Base-by-base conservation (phyloP, 2,113 vertebrate species). In the Poicephalus meyeri region DNA sequence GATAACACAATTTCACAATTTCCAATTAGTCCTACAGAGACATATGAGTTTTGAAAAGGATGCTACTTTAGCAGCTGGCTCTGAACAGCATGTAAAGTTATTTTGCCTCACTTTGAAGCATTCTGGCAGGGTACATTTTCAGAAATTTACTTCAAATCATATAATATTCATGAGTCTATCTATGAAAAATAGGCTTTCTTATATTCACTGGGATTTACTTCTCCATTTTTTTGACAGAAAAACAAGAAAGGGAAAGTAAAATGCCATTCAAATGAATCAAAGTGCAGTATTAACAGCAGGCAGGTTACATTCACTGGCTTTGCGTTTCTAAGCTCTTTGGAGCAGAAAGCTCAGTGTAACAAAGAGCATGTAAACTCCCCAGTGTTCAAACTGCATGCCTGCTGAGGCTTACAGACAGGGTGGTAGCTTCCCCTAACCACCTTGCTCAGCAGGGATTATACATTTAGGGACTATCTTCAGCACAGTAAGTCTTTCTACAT, bases 401-500 rank as follows among this genome's bases (percentile, higher is more conserved):
- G 71, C 77, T 83, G 78, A 92, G 60, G 78, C 8, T 49, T 73
- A 52, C 56, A 86, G 65, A 13, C 56, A 25, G 78, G 70, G 70
- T 31, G 52, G 73, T 78, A 81, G 73, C 41, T 92, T 72, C 35
- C 69, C 69, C 35, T 10, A 16, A 26, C 33, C 69, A 58, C 80
- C 64, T 94, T 58, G 46, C 93, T 94, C 79, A 95, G 88, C 80
- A 86, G 76, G 69, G 77, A 71, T 95, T 94, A 94, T 33, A 56
- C 50, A 29, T 85, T 79, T 93, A 63, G 72, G 61, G 61, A 55
- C 78, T 89, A 80, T 77, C 88, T 64, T 93, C 70, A 63, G 82
- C 61, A 78, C 72, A 65, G 80, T 61, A 88, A 79, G 35, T 29
- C 77, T 95, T 97, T 88, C 39, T 61, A 73, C 1, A 9, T 58